Base-by-base conservation (phyloP, 2,797 vertebrate species). In the Neosalanx taihuensis region DNA sequence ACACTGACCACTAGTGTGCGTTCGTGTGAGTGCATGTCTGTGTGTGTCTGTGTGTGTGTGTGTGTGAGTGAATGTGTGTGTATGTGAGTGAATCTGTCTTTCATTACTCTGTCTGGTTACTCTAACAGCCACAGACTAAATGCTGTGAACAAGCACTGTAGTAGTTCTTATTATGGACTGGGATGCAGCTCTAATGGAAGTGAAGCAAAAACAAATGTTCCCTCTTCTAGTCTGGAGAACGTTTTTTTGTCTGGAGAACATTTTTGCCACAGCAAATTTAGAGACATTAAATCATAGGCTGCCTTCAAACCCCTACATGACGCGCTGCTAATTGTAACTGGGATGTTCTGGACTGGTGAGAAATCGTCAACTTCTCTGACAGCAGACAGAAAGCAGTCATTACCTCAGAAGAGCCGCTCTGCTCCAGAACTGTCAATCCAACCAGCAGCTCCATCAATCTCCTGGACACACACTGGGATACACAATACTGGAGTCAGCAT, bases 371-470 rank as follows among this genome's bases (percentile, higher is more conserved):
- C 78, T 53, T 17, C 71, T 78, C 75, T 61, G 53, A 58, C 2
- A 64, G 61, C 35, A 64, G 64, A 58, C n/a, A 26, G 6, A 12
- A 53, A 10, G 1, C 41, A 12, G 29, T 41, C 62, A 63, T 64
- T 74, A 72, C 70, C 77, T 74, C n/a, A 69, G 74, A 67, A 56
- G 71, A 33, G 51, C 37, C 35, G 51, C 29, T 20, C 74, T 78
- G 83, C 75, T 69, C 80, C 64, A 69, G 75, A 85, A 81, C 81
- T 84, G 87, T 88, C 87, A 81, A 78, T 84, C 73, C 58, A 67
- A 79, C 70, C 73, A 18, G 20, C 72, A 1, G 70, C 72, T 80
- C 83, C 83, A 84, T 88, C 84, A 83, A 82, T 88, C 83, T 82
- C 80, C 69, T 10, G 68, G 20, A 70, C 60, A 66, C 67, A 66